Conservation (phyloP, 2,888 invertebrate genomes). For the Thereva unica region DNA sequence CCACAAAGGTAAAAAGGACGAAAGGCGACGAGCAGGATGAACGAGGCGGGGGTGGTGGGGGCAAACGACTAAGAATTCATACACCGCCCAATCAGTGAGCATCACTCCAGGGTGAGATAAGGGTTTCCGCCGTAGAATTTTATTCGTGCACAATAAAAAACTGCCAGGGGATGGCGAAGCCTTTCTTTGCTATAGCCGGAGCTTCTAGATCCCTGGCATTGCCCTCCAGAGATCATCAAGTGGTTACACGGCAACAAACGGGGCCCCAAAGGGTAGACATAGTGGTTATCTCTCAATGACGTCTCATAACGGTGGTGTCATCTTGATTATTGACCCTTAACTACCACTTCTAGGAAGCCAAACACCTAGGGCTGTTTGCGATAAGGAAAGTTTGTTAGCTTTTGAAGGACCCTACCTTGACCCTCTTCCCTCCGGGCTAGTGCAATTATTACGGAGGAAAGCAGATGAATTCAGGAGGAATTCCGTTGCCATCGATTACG, state of each 20-base stretch:
- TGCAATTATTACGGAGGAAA: constrained; percentile 25
- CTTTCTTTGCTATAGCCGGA: no score
- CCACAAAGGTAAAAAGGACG: constrained; percentile 14
- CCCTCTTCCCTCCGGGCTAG: constrained; percentile 15
- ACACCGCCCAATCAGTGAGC: neutral
- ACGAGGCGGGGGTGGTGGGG: no score
- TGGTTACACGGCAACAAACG: constrained; percentile 16
- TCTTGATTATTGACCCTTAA: constrained; percentile 32
- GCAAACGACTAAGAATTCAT: neutral
- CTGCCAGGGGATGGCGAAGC: constrained; percentile 7
- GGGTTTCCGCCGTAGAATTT: constrained; percentile 18
- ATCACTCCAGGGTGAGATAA: neutral
- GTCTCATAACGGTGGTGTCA: constrained; percentile 25
- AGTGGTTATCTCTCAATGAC: constrained; percentile 17
- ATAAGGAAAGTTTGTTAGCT: constrained; percentile 12
- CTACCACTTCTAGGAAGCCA: constrained; percentile 11
- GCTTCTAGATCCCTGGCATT: neutral
- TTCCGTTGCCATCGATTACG: constrained; percentile 20
- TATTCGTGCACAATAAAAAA: constrained; percentile 24
- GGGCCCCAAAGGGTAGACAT: constrained; percentile 2
- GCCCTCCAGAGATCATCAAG: constrained; percentile 21
- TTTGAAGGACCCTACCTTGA: constrained; percentile 17
- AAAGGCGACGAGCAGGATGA: no score
- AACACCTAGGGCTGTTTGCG: constrained; percentile 25
- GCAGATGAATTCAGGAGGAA: constrained; percentile 25